Percentiles rank a stretch among this genome's conserved stretches.
These are phyloP conservation scores for Drosophila sucinea DNA, from an alignment of 1,140 invertebrate genomes.

Conservation along the genomic window DNA sequence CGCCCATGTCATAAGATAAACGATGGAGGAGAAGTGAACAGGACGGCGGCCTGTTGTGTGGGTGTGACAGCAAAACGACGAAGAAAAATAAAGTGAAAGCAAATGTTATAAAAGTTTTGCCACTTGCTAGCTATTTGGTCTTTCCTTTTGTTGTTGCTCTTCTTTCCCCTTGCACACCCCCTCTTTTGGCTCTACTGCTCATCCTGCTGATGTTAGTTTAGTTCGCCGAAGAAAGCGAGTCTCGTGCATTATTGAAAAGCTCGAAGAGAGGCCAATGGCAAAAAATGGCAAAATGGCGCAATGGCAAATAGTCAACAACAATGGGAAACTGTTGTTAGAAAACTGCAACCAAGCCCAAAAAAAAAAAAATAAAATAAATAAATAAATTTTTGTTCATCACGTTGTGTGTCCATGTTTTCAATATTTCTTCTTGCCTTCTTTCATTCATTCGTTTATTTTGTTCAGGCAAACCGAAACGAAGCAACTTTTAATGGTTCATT, in stretches of 20 bases:
- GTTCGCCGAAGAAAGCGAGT: constrained; percentile 31
- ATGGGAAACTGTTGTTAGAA: constrained; percentile 22
- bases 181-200: not conserved
- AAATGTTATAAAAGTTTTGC: constrained; percentile 57
- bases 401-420: constrained; percentile 49
- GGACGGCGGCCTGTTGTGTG: not conserved
- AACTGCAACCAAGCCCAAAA: constrained; percentile 67
- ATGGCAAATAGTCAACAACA: constrained; percentile 13
- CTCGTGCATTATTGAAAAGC: constrained; percentile 72
- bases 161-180: not conserved
- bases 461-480: constrained; percentile 58
- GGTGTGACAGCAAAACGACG: not conserved
- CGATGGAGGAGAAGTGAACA: not conserved
- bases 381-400: not conserved
- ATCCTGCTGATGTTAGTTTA: constrained; percentile 40
- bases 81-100: constrained; percentile 54
- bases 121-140: constrained; percentile 18
- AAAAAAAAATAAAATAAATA: not conserved
- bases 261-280: constrained; percentile 20
- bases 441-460: constrained; percentile 38
- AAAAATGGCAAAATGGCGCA: constrained; percentile 23
- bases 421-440: constrained; percentile 59
- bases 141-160: constrained; percentile 22
- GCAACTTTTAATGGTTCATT: constrained; percentile 79
- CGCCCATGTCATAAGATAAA: constrained; percentile 1